A percentile compares a stretch with the other conserved stretches of the same genome.
phyloP scores from a whole-genome alignment of 2,888 invertebrate species.

The Hydriomena furcata region DNA sequence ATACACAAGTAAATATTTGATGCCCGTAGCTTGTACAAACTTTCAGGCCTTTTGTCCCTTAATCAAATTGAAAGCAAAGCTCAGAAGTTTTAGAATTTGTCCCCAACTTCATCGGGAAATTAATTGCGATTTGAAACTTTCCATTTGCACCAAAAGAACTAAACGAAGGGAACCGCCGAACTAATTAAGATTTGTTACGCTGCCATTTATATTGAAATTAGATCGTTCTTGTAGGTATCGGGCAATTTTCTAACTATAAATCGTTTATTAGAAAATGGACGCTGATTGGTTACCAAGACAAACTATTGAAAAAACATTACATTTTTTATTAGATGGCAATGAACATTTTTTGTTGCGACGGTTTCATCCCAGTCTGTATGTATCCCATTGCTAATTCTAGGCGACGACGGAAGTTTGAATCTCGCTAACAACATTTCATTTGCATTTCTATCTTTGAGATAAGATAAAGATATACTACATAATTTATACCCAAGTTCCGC shows the following conservation, averaged over 20 bases:
- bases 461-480: too few relatives aligned
- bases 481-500: background rate
- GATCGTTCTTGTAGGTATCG: conserved; percentile 1
- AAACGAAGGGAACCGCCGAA: conserved; percentile 36
- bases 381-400: too few relatives aligned
- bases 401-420: too few relatives aligned
- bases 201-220: conserved; percentile 26
- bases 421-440: too few relatives aligned
- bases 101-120: conserved; percentile 45
- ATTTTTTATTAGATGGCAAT: too few relatives aligned
- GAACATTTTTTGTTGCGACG: too few relatives aligned
- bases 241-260: too few relatives aligned
- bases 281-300: too few relatives aligned
- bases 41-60: conserved; percentile 18
- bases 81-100: conserved; percentile 39
- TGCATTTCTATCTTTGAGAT: too few relatives aligned
- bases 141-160: conserved; percentile 53
- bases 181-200: conserved; percentile 30
- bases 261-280: background rate
- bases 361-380: too few relatives aligned
- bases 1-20: background rate
- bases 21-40: conserved; percentile 8
- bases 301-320: too few relatives aligned
- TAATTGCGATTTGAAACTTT: conserved; percentile 54
- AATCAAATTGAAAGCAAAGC: conserved; percentile 35